These are phyloP conservation scores for Vesta saturnalis DNA, from an alignment of 2,888 invertebrate genomes.

Conservation along the genomic window DNA sequence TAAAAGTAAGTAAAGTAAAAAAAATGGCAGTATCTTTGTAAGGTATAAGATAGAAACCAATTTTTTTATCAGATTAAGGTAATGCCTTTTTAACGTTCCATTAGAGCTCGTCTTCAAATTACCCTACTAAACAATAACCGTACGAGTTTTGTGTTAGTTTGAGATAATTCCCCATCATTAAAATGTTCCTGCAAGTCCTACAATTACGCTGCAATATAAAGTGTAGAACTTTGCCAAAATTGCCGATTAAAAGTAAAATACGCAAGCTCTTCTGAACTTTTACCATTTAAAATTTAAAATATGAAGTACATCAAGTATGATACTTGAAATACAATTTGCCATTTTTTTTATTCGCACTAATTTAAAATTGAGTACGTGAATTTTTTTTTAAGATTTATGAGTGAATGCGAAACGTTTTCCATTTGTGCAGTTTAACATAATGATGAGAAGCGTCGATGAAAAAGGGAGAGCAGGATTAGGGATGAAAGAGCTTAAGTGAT, in stretches of 20 bases:
- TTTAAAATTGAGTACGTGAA: slow-evolving; percentile 15
- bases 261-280: slow-evolving; percentile 17
- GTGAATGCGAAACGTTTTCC: slow-evolving; percentile 18
- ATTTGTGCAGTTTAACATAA: slow-evolving; percentile 20
- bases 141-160: slow-evolving; percentile 18
- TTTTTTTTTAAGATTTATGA: slow-evolving; percentile 24
- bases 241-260: slow-evolving; percentile 26
- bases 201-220: slow-evolving; percentile 25
- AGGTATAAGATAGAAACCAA: no score
- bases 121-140: slow-evolving; percentile 15
- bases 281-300: slow-evolving; percentile 25
- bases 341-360: not conserved
- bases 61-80: not conserved
- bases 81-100: not conserved
- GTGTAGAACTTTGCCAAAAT: slow-evolving; percentile 24
- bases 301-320: slow-evolving; percentile 9
- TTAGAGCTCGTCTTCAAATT: not conserved
- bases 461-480: slow-evolving; percentile 23
- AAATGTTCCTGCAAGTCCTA: slow-evolving; percentile 24
- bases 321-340: not conserved
- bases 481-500: slow-evolving; percentile 38
- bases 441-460: slow-evolving; percentile 24
- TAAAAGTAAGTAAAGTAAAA: no score
- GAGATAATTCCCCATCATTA: slow-evolving; percentile 29
- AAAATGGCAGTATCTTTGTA: no score